Evolutionary conservation across 1,140 invertebrate species (phyloP).

Genomic region (Conus betulinus): DNA sequence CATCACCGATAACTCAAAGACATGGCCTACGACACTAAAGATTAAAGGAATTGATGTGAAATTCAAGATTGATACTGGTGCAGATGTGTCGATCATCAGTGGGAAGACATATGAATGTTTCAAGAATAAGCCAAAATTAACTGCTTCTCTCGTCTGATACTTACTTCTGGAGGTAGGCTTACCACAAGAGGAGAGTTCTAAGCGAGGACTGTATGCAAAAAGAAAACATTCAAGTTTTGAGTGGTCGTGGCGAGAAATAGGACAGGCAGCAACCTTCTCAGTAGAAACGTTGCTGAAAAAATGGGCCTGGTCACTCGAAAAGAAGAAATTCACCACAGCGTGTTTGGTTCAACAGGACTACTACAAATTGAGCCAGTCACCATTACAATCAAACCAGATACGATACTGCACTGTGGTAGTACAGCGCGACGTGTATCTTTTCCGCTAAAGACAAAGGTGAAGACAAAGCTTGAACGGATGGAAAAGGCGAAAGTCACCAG

Average conservation of each 20-base stretch:
- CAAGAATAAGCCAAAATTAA: too few species aligned
- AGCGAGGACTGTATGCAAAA: background rate
- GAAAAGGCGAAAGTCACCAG: too few species aligned
- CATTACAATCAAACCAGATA: conserved; percentile 19
- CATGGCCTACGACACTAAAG: too few species aligned
- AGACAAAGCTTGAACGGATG: background rate
- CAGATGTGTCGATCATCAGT: background rate
- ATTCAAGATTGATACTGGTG: too few species aligned
- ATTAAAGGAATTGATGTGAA: too few species aligned
- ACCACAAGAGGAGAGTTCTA: conserved; percentile 30
- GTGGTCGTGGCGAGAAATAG: too few species aligned
- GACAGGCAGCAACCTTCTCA: too few species aligned
- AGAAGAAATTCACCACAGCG: background rate
- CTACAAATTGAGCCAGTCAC: background rate
- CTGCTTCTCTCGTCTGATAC: too few species aligned
- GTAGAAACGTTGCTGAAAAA: background rate
- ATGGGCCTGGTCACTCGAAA: background rate
- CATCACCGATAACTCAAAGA: too few species aligned
- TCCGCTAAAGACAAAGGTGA: background rate
- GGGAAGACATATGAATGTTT: too few species aligned
- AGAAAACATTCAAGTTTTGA: background rate
- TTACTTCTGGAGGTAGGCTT: background rate
- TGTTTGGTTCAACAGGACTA: background rate
- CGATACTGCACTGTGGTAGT: conserved; percentile 24
- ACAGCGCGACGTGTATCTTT: conserved; percentile 1